Evolutionary conservation across 2,888 invertebrate genomes (phyloP), one percentile per base, ranked within the genome.

Genomic region (Priocnemis perturbator): DNA sequence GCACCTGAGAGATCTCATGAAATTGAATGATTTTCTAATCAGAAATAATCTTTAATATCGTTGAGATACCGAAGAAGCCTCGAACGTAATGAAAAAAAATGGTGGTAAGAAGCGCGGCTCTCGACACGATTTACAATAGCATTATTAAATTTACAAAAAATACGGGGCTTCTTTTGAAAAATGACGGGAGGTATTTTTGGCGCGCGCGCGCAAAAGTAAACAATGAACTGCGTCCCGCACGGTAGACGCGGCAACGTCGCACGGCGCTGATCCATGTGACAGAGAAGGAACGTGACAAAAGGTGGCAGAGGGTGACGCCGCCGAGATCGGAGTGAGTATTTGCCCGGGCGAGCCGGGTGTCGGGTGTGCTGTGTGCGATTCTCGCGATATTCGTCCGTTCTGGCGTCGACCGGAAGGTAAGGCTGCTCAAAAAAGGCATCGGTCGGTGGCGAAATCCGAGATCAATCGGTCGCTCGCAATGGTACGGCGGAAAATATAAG

Each of bases 221-320:
- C 82, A 82, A 81, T 81, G 80, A 80, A 74, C 58, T 57, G 71
- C 69, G 72, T 26, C 21, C 23, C 15, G 44, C 17, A 15, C 20
- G 15, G 68, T 61, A 79, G 76, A 83, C 65, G 60, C 74, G 86
- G 86, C 86, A 87, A 87, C 86, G 78, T 67, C 69, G 87, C 80
- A 73, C 73, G 69, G 61, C 64, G 68, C 70, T 73, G 85, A 83
- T 87, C 87, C 88, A 89, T 88, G 89, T 88, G 89, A 88, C 87
- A 85, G 85, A 87, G 85, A 85, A 85, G 85, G 86, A 88, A 85
- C 87, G 87, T 87, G 88, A 88, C 87, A 86, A 86, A 86, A 87
- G 87, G 86, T 86, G 86, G 86, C 81, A 85, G 85, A 86, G 87
- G 84, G 87, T 86, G 86, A 86, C 86, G 86, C 86, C 83, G 87